phyloP scores from a whole-genome alignment of 2,113 vertebrate species.

The Chaetops frenatus region DNA sequence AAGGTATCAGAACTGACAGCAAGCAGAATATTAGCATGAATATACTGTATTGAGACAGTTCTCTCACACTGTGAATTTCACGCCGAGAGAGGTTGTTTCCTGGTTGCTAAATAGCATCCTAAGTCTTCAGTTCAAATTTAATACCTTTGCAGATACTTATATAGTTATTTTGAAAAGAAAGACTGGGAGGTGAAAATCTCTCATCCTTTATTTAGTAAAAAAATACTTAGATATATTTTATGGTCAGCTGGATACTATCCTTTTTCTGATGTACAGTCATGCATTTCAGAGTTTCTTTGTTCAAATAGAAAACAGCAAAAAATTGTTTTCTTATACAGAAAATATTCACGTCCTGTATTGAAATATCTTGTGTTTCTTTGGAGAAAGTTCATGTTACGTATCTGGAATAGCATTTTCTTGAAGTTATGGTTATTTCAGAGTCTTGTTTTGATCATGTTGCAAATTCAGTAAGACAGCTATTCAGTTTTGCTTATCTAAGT shows the following conservation, averaged over 20 bases:
- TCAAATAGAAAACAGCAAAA: neutral
- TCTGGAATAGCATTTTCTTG: conserved; percentile 1
- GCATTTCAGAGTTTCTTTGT: conserved; percentile 23
- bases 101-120: conserved; percentile 45
- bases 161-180: conserved; percentile 30
- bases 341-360: neutral
- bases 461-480: conserved; percentile 25
- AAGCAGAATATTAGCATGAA: conserved; percentile 50
- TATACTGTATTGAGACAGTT: conserved; percentile 14
- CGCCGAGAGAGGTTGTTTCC: conserved; percentile 43
- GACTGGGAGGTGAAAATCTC: conserved; percentile 2
- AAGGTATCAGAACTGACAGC: conserved; percentile 18
- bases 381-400: neutral
- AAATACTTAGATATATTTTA: neutral
- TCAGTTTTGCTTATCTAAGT: conserved; percentile 61
- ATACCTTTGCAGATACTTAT: conserved; percentile 34
- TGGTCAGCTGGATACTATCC: neutral
- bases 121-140: conserved; percentile 22
- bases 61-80: conserved; percentile 50
- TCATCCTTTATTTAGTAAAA: conserved; percentile 1
- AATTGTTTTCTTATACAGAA: neutral
- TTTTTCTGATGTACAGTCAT: neutral
- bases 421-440: conserved; percentile 32
- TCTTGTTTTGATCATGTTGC: conserved; percentile 28
- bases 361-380: neutral